These are phyloP conservation scores for Actinemys pallida DNA, from an alignment of 2,113 vertebrate species.

Conservation along the genomic window DNA sequence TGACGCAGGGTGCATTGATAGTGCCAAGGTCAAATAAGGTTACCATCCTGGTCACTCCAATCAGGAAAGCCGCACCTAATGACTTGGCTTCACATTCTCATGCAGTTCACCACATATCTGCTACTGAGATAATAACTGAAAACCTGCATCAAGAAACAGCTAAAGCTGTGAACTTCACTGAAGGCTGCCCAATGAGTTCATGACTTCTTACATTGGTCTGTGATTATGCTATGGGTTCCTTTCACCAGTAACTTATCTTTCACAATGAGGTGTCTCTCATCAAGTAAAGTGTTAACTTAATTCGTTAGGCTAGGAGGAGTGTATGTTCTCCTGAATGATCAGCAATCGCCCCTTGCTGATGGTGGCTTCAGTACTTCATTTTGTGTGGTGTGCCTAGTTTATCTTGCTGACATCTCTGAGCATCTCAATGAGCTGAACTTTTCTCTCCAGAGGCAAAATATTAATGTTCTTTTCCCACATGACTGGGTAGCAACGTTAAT, in stretches of 20 bases:
- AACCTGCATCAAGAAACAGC: background rate
- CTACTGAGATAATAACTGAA: background rate
- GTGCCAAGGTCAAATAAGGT: background rate
- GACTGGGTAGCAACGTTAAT: slow-evolving; percentile 33
- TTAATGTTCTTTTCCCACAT: slow-evolving; percentile 37
- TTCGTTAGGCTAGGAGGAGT: slow-evolving; percentile 6
- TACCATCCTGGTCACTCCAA: background rate
- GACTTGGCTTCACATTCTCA: background rate
- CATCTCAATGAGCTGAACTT: slow-evolving; percentile 44
- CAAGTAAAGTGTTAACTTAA: background rate
- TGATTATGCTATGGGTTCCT: background rate
- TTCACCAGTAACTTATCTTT: background rate
- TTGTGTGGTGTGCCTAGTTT: slow-evolving; percentile 33
- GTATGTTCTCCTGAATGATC: slow-evolving; percentile 30
- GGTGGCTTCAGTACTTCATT: slow-evolving; percentile 54
- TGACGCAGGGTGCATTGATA: background rate
- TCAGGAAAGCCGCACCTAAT: background rate
- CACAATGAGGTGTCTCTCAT: background rate
- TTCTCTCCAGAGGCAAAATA: slow-evolving; percentile 6
- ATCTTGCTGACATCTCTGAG: slow-evolving; percentile 43
- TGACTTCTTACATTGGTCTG: background rate
- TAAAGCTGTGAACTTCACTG: background rate
- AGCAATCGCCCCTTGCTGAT: slow-evolving; percentile 24
- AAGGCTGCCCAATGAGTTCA: background rate
- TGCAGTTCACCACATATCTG: background rate